A percentile compares a stretch with the other conserved stretches of the same genome.
These are phyloP conservation scores for Natator depressus DNA, from an alignment of 2,113 vertebrate species.

Conservation along the genomic window DNA sequence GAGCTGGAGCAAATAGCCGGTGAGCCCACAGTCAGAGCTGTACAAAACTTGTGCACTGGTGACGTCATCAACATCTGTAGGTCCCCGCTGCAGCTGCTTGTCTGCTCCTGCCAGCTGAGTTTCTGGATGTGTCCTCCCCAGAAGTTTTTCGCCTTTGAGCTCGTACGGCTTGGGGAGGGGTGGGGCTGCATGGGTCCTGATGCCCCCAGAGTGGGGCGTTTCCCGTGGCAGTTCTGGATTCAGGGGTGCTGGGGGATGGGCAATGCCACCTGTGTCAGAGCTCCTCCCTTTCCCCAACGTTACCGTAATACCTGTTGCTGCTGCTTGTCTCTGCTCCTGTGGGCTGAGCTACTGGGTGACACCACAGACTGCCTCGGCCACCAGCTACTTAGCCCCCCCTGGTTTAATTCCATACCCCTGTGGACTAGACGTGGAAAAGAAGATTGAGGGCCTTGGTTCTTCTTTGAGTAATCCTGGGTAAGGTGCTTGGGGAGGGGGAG, in stretches of 20 bases:
- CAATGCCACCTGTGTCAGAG: not conserved
- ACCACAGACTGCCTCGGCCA: not conserved
- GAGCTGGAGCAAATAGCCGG: too few species aligned
- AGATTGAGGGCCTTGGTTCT: not conserved
- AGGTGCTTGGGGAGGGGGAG: too few species aligned
- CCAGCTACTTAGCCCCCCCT: not conserved
- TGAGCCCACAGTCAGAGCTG: too few species aligned
- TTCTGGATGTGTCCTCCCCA: too few species aligned
- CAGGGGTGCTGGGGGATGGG: too few species aligned
- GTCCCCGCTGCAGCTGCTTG: not conserved
- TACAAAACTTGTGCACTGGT: not conserved
- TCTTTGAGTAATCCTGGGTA: too few species aligned
- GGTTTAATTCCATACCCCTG: not conserved
- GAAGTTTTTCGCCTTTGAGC: too few species aligned
- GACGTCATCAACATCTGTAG: not conserved
- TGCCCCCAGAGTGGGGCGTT: not conserved
- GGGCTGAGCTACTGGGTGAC: not conserved
- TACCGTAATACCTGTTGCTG: not conserved
- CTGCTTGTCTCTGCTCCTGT: not conserved
- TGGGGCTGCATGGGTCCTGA: not conserved
- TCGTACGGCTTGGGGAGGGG: too few species aligned
- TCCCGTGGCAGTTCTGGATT: not conserved
- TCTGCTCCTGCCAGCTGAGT: too few species aligned
- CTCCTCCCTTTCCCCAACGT: not conserved
- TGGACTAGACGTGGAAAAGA: not conserved